Percentiles rank a stretch among this genome's conserved stretches.
phyloP scores from a whole-genome alignment of 1,140 invertebrate genomes.

The Drosophila rufa region DNA sequence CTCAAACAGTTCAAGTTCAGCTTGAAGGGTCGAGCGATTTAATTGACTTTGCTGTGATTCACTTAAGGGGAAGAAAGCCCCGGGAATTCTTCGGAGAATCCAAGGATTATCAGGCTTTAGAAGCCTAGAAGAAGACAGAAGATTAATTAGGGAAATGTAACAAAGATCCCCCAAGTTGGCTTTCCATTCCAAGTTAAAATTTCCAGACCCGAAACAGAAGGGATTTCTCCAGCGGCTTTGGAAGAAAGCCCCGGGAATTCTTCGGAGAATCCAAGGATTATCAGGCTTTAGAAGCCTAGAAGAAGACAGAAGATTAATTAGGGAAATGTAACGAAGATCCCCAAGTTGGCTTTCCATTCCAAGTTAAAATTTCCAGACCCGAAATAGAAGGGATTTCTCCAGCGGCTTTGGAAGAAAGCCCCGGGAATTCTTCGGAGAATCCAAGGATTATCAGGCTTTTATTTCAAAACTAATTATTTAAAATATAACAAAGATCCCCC shows the following conservation, averaged over 20 bases:
- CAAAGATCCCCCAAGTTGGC: too few relatives aligned
- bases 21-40: constrained; percentile 11
- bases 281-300: background rate
- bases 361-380: too few relatives aligned
- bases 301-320: too few relatives aligned
- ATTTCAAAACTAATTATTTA: too few relatives aligned
- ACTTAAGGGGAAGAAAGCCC: constrained; percentile 13
- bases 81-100: background rate
- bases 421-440: background rate
- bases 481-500: background rate
- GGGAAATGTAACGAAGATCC: background rate
- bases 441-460: background rate
- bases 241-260: background rate
- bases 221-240: too few relatives aligned
- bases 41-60: constrained; percentile 13
- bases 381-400: too few relatives aligned
- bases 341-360: too few relatives aligned
- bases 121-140: background rate
- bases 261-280: background rate
- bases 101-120: background rate
- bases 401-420: too few relatives aligned
- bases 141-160: background rate
- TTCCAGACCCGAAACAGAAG: too few relatives aligned
- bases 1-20: constrained; percentile 54
- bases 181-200: too few relatives aligned